Evolutionary conservation across 2,113 vertebrate genomes (phyloP).

Genomic region (Alectura lathami): DNA sequence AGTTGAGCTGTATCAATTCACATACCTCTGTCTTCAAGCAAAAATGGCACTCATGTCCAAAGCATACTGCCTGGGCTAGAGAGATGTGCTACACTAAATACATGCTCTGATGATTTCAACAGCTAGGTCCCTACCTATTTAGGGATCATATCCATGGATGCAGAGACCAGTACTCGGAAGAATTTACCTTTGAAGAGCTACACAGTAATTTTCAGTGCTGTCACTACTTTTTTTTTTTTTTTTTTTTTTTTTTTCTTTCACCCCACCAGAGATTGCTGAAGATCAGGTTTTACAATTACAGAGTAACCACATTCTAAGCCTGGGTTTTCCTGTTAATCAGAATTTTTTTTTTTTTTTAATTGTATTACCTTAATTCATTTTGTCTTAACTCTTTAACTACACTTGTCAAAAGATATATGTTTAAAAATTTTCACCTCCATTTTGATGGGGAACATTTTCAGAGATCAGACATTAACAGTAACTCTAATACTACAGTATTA

Average conservation of each 20-base stretch:
- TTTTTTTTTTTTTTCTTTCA: neutral
- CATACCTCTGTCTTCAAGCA: neutral
- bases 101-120: neutral
- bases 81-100: rapidly evolving
- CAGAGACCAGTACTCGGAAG: neutral
- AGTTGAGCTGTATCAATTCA: neutral
- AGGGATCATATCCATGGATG: neutral
- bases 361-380: neutral
- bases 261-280: neutral
- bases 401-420: neutral
- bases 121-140: rapidly evolving
- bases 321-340: slow-evolving; percentile 41
- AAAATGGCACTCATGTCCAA: neutral
- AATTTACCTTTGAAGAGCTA: neutral
- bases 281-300: slow-evolving; percentile 41
- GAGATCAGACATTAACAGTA: neutral
- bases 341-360: neutral
- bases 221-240: neutral
- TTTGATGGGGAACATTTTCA: neutral
- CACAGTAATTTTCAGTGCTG: neutral
- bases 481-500: neutral
- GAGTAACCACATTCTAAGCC: slow-evolving; percentile 41
- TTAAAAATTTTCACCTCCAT: neutral
- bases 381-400: slow-evolving; percentile 29
- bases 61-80: neutral